phyloP scores from a whole-genome alignment of 2,797 vertebrate genomes.

The Oryzias dopingdopingensis region DNA sequence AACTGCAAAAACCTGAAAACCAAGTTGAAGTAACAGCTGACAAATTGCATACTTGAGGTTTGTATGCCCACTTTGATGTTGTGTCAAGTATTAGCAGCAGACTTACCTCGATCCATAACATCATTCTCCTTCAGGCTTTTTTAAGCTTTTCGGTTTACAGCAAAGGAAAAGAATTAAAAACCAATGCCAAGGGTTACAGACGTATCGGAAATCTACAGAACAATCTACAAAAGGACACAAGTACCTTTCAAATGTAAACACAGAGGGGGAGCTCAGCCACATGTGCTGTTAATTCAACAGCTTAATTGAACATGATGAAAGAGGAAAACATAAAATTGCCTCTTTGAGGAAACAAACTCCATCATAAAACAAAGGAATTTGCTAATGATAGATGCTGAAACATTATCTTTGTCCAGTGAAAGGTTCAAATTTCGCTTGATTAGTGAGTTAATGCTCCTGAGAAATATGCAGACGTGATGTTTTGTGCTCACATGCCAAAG shows the following conservation, averaged over 20 bases:
- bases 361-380: slow-evolving; percentile 63
- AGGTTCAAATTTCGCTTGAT: slow-evolving; percentile 31
- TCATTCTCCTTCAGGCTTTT: slow-evolving; percentile 14
- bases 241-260: slow-evolving; percentile 12
- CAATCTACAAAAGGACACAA: slow-evolving; percentile 2
- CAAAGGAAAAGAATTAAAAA: slow-evolving; percentile 23
- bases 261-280: slow-evolving; percentile 19
- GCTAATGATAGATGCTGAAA: slow-evolving; percentile 52
- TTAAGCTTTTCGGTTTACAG: slow-evolving; percentile 28
- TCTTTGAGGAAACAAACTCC: slow-evolving; percentile 45
- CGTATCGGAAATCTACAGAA: slow-evolving; percentile 15
- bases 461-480: slow-evolving; percentile 49
- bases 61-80: slow-evolving; percentile 32
- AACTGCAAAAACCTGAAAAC: slow-evolving; percentile 41
- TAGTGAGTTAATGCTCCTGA: slow-evolving; percentile 33
- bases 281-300: slow-evolving; percentile 49
- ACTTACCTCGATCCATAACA: slow-evolving; percentile 7
- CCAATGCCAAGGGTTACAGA: slow-evolving; percentile 5
- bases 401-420: slow-evolving; percentile 33
- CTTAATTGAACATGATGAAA: slow-evolving; percentile 49
- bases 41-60: slow-evolving; percentile 23
- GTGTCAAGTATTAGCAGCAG: slow-evolving; percentile 21
- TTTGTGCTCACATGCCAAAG: slow-evolving; percentile 54
- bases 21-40: slow-evolving; percentile 18
- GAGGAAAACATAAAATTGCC: slow-evolving; percentile 55